These are phyloP conservation scores for Heliothis subflexa DNA, from an alignment of 1,140 invertebrate genomes.

Conservation along the genomic window DNA sequence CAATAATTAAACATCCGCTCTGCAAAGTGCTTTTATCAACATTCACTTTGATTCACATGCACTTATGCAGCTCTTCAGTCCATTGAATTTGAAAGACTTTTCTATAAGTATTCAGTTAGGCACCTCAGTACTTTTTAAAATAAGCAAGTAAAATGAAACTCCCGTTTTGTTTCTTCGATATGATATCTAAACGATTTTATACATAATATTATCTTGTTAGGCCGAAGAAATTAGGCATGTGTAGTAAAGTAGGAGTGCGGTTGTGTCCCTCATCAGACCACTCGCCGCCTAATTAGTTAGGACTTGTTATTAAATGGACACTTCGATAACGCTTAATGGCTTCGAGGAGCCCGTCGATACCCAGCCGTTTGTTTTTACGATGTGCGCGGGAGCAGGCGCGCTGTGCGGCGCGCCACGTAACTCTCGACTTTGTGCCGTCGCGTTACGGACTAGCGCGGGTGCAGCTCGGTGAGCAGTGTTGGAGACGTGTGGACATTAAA, in stretches of 20 bases:
- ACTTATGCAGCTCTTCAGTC: neutral
- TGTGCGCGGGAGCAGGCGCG: conserved; percentile 2
- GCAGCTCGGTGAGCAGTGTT: neutral
- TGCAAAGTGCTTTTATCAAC: neutral
- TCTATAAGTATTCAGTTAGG: too few relatives aligned
- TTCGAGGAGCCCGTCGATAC: conserved; percentile 31
- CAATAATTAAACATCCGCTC: neutral
- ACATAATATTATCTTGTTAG: neutral
- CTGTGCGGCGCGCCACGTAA: neutral
- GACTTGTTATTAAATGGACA: conserved; percentile 55
- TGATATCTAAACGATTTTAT: neutral
- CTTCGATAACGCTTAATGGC: conserved; percentile 57
- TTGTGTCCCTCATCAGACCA: conserved; percentile 4
- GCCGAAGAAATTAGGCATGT: conserved; percentile 13
- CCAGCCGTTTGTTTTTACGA: conserved; percentile 51
- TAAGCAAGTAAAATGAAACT: too few relatives aligned
- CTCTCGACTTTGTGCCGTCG: conserved; percentile 1
- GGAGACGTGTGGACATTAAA: conserved; percentile 36
- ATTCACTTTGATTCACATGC: neutral
- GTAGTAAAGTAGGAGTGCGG: neutral
- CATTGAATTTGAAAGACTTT: too few relatives aligned
- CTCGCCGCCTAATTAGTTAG: conserved; percentile 57
- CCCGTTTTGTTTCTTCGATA: too few relatives aligned
- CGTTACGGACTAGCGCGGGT: neutral
- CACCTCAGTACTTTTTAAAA: too few relatives aligned